Conservation (phyloP, 2,888 invertebrate genomes). For the Melipona bicolor region DNA sequence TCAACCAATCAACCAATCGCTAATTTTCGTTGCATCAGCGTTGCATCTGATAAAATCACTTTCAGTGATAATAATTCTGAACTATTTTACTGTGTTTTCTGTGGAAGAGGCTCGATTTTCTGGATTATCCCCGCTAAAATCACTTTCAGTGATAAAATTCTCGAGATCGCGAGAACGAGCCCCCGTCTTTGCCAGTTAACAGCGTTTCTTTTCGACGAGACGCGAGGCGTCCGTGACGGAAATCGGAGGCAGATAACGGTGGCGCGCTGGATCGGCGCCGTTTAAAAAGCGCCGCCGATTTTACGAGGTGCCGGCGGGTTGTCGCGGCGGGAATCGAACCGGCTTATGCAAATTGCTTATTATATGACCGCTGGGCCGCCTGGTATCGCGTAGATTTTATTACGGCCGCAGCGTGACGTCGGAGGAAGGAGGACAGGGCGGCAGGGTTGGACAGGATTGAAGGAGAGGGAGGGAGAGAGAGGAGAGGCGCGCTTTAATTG, state of each 20-base stretch:
- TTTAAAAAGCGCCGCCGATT: conserved; percentile 75
- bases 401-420: conserved; percentile 53
- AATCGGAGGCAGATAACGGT: conserved; percentile 12
- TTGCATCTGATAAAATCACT: no score
- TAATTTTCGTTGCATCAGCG: no score
- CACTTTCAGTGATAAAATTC: no score
- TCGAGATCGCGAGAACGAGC: no score
- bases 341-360: conserved; percentile 81
- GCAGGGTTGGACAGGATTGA: conserved; percentile 6
- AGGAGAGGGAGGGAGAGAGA: neutral
- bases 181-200: neutral
- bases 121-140: no score
- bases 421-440: conserved; percentile 5
- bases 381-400: conserved; percentile 77
- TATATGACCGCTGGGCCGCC: conserved; percentile 72
- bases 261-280: conserved; percentile 33
- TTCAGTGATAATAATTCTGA: no score
- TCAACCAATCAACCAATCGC: no score
- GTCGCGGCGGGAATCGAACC: conserved; percentile 76
- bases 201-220: neutral
- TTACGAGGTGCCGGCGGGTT: conserved; percentile 66
- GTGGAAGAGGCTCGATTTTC: no score
- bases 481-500: conserved; percentile 76
- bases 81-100: no score
- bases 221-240: neutral